Evolutionary conservation across 2,113 vertebrate species (phyloP).

Genomic region (Dicrurus megarhynchus): DNA sequence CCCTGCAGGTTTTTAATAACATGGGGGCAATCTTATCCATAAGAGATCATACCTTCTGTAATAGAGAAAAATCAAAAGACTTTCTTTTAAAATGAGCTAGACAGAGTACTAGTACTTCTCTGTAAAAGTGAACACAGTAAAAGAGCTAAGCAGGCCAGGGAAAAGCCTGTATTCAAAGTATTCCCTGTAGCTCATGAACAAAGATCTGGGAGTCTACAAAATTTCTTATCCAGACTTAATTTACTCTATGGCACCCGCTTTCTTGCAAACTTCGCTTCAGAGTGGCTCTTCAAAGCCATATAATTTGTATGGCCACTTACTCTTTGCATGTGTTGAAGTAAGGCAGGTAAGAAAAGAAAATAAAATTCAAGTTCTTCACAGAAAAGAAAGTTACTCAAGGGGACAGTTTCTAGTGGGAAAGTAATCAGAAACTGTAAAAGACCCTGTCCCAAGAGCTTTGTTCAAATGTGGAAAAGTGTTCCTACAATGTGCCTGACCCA

Average conservation of each 20-base stretch:
- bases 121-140: not conserved
- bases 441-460: not conserved
- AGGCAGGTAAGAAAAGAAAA: not conserved
- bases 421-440: not conserved
- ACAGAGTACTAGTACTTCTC: not conserved
- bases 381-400: not conserved
- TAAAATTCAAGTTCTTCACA: not conserved
- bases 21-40: not conserved
- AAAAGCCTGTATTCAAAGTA: not conserved
- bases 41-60: not conserved
- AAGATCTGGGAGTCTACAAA: not conserved
- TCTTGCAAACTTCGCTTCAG: not conserved
- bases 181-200: not conserved
- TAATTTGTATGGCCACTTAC: not conserved
- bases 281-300: not conserved
- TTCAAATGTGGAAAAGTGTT: not conserved
- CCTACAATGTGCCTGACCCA: not conserved
- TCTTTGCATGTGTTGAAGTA: not conserved
- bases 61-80: not conserved
- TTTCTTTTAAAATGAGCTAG: not conserved
- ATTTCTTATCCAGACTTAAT: not conserved
- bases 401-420: not conserved
- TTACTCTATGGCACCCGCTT: not conserved
- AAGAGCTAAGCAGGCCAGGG: not conserved
- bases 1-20: not conserved